These are phyloP conservation scores for Uloborus diversus DNA, from an alignment of 1,140 invertebrate genomes.

Conservation along the genomic window DNA sequence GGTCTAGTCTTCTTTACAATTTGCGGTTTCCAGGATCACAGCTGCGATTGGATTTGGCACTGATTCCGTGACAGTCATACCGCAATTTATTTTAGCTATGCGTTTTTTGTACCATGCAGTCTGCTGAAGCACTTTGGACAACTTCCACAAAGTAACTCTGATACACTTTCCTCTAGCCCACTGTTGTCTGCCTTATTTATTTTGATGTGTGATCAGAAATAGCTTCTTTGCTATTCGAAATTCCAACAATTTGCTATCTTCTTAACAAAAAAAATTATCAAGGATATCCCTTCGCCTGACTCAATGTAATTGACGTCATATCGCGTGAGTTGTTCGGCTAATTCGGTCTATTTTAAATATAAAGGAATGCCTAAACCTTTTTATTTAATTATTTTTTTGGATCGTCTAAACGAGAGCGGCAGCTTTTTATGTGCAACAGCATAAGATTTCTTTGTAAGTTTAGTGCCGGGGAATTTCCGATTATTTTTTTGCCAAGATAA, in stretches of 20 bases:
- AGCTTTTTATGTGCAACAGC: background rate
- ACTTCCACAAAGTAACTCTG: constrained; percentile 6
- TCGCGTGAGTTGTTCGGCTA: background rate
- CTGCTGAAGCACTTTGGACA: constrained; percentile 16
- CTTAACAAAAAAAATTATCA: constrained; percentile 12
- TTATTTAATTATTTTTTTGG: constrained; percentile 15
- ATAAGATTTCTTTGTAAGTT: background rate
- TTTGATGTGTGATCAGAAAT: constrained; percentile 29
- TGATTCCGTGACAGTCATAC: too few relatives aligned
- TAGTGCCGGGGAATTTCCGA: background rate
- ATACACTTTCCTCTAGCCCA: background rate
- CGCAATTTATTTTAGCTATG: too few relatives aligned
- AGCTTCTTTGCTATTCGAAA: background rate
- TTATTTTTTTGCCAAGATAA: background rate
- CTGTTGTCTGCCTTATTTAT: constrained; percentile 16
- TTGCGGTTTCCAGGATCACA: too few relatives aligned
- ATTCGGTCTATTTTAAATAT: constrained; percentile 11
- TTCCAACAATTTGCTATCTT: constrained; percentile 10
- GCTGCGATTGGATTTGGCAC: too few relatives aligned
- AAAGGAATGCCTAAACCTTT: background rate
- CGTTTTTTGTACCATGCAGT: constrained; percentile 19
- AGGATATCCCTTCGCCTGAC: constrained; percentile 8
- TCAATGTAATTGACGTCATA: background rate
- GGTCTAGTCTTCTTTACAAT: too few relatives aligned
- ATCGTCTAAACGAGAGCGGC: background rate